These are phyloP conservation scores for Sphyrna mokarran DNA, from an alignment of 2,113 vertebrate genomes.

Conservation along the genomic window DNA sequence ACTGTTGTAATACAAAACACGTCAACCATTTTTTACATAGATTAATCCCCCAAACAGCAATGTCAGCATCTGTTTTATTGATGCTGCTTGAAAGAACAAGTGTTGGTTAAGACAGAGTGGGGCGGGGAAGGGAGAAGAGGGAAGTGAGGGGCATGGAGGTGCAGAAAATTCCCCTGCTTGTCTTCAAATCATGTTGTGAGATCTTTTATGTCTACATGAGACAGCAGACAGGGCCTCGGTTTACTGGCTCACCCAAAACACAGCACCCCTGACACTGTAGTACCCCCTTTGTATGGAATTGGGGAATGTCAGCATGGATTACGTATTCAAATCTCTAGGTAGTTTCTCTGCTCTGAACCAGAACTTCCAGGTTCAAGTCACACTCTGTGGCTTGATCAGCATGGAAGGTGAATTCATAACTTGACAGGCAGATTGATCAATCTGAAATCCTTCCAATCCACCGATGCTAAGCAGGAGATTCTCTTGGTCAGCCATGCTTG, in stretches of 20 bases:
- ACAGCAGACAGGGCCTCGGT: background rate
- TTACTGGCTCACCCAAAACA: background rate
- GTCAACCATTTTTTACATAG: background rate
- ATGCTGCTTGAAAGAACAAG: background rate
- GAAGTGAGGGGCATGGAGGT: too few species aligned
- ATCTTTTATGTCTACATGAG: background rate
- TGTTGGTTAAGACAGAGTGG: background rate
- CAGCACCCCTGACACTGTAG: background rate
- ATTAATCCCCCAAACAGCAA: background rate
- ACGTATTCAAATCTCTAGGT: background rate
- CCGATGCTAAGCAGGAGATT: too few species aligned
- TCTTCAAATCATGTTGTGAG: background rate
- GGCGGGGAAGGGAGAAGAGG: too few species aligned
- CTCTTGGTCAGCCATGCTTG: too few species aligned
- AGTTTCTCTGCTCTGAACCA: too few species aligned
- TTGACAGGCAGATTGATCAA: too few species aligned
- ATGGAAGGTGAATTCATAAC: too few species aligned
- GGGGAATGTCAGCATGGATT: background rate
- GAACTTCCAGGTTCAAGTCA: too few species aligned
- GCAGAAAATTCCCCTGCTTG: background rate
- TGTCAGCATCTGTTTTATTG: background rate
- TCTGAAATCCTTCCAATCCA: too few species aligned
- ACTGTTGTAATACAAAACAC: background rate
- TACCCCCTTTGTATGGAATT: background rate
- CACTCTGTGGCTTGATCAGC: too few species aligned